Percentiles rank a stretch among this genome's conserved stretches.
phyloP scores from a whole-genome alignment of 2,888 invertebrate genomes.

The Lithosia quadra region DNA sequence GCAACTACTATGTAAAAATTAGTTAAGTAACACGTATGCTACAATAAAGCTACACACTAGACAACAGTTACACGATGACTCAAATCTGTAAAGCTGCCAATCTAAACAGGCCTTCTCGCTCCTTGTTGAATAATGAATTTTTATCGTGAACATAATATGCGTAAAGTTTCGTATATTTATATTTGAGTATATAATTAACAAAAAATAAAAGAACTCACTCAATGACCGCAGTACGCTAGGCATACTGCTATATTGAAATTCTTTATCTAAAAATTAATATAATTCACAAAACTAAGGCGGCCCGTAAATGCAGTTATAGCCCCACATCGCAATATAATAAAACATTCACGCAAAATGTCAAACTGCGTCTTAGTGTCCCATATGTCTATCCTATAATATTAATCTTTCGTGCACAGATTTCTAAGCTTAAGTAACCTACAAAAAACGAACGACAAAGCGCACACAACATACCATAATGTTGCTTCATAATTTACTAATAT shows the following conservation, averaged over 20 bases:
- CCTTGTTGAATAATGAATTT: background rate
- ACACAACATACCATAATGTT: background rate
- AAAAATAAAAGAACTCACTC: background rate
- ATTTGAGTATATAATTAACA: background rate
- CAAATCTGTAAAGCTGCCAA: slow-evolving; percentile 6
- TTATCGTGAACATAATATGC: background rate
- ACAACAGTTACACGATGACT: slow-evolving; percentile 2
- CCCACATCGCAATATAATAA: background rate
- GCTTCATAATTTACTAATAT: background rate
- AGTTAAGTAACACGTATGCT: background rate
- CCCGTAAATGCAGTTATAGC: background rate
- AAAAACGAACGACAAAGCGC: background rate
- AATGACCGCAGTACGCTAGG: background rate
- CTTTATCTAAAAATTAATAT: background rate
- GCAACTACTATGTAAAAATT: background rate
- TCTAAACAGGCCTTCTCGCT: background rate
- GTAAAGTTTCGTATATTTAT: background rate
- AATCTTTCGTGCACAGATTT: background rate
- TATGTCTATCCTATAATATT: background rate
- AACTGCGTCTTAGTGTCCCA: background rate
- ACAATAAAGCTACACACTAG: slow-evolving; percentile 7
- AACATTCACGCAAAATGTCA: background rate
- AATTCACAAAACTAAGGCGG: background rate
- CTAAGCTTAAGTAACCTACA: background rate
- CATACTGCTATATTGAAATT: background rate